Evolutionary conservation across 2,113 vertebrate species (phyloP).

Genomic region (Urocitellus parryii): DNA sequence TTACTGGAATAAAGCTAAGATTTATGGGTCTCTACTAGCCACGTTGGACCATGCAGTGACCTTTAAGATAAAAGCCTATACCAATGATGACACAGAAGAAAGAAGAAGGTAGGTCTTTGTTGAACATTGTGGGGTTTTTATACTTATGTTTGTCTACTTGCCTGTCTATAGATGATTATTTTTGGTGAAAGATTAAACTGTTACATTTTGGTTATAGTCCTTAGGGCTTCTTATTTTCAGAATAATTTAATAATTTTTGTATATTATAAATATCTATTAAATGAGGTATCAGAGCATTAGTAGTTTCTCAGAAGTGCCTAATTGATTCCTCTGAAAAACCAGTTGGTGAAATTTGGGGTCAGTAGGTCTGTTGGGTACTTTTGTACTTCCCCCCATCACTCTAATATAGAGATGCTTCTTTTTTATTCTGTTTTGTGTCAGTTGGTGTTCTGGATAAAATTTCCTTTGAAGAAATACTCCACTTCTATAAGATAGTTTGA

Average conservation of each 20-base stretch:
- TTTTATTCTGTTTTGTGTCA: not conserved
- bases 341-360: not conserved
- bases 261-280: not conserved
- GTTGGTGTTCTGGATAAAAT: not conserved
- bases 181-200: conserved; percentile 12
- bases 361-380: not conserved
- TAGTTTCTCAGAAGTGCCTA: not conserved
- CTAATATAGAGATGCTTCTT: not conserved
- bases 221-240: not conserved
- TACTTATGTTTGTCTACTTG: not conserved
- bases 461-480: not conserved
- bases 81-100: not conserved
- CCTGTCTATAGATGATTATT: not conserved
- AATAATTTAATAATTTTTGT: conserved; percentile 26
- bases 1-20: not conserved
- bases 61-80: not conserved
- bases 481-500: conserved; percentile 45
- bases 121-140: not conserved
- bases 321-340: not conserved
- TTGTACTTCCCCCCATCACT: not conserved
- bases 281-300: not conserved
- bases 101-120: not conserved
- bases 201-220: not conserved
- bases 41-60: not conserved
- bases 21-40: not conserved